Evolutionary conservation across 2,113 vertebrate genomes (phyloP), one percentile per base, ranked within the genome.

Genomic region (Nerophis ophidion): DNA sequence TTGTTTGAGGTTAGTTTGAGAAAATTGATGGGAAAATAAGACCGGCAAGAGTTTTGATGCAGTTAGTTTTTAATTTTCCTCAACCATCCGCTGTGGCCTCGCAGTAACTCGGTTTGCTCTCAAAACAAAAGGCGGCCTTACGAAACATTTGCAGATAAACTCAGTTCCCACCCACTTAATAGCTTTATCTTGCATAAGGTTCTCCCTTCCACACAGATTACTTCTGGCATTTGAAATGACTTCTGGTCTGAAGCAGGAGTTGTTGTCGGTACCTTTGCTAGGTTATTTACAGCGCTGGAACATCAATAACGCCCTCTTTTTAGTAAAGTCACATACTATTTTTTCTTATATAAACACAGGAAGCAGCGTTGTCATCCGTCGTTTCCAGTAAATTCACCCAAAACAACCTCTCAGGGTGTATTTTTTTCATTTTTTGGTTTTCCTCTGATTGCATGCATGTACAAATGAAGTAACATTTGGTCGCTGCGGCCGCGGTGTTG

Each of bases 381-480:
- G 80, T 79, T 90, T 90, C 86, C 88, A 88, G 88, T 88, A 86
- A 90, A 75, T 79, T 72, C 62, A 60, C 46, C 63, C 86, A 76
- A 67, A 68, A 70, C 49, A 57, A 60, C 68, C 74, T 75, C 73
- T 70, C 52, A 61, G 80, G 76, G 63, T 60, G 53, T 59, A 61
- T 76, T 84, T 82, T 26, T 86, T 75, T 76, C 69, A 76, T 75
- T 76, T 26, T 56, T 70, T 83, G 78, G 80, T 82, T 89, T 84
- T 79, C 75, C 87, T 88, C 38, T 88, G 84, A 87, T 87, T 89
- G 77, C 80, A 74, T 80, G 81, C 74, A 78, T 79, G 76, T 80
- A 71, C 81, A 82, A 84, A 84, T 87, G 79, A 82, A 86, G 87
- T 81, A 82, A 85, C 83, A 82, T 89, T 89, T 87, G 81, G 84